These are phyloP conservation scores for Rallus limicola DNA, from an alignment of 2,113 vertebrate species.

Conservation along the genomic window DNA sequence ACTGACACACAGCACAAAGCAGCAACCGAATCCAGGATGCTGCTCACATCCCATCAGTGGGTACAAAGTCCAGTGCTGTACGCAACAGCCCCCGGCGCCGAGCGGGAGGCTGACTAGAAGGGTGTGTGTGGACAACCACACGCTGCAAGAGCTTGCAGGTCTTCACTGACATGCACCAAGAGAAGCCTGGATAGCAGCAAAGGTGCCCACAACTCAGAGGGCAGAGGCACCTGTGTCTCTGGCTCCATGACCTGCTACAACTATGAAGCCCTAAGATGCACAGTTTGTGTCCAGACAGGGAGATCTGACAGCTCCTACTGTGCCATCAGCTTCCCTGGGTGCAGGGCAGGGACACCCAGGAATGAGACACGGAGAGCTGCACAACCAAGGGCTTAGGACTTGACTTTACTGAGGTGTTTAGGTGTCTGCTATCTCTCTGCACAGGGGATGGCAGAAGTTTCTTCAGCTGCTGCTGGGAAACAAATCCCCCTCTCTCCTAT, in stretches of 20 bases:
- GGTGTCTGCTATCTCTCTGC: neutral
- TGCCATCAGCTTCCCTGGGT: neutral
- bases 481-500: constrained; percentile 58
- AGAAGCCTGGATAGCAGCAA: neutral
- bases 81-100: neutral
- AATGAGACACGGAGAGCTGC: neutral
- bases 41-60: neutral
- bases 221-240: neutral
- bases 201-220: neutral
- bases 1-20: neutral
- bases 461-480: constrained; percentile 62
- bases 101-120: neutral
- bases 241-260: neutral
- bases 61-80: neutral
- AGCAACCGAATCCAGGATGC: neutral
- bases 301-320: neutral
- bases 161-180: neutral
- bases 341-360: neutral
- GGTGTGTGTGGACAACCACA: neutral
- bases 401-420: neutral
- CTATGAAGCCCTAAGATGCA: neutral
- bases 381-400: neutral
- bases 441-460: neutral
- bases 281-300: neutral
- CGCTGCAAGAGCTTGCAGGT: neutral